Evolutionary conservation across 2,113 vertebrate species (phyloP).

Genomic region (Vanacampus margaritifer): DNA sequence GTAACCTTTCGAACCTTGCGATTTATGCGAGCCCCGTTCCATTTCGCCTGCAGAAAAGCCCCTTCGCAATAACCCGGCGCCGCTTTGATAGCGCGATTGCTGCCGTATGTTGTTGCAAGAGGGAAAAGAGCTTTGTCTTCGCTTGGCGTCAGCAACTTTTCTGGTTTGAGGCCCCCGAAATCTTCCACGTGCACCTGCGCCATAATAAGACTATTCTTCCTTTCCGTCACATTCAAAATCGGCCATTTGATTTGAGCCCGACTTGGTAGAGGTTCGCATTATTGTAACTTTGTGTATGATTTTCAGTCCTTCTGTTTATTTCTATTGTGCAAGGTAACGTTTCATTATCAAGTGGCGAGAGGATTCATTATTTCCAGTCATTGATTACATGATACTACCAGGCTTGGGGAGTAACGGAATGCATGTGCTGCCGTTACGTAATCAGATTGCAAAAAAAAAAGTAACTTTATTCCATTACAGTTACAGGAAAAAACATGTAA

Average conservation of each 20-base stretch:
- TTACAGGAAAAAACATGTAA: too few relatives aligned
- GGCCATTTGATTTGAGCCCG: not conserved
- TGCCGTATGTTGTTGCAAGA: constrained; percentile 12
- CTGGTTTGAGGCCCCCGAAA: constrained; percentile 41
- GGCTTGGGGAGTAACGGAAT: too few relatives aligned
- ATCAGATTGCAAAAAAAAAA: too few relatives aligned
- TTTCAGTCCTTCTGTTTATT: too few relatives aligned
- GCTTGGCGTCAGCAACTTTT: constrained; percentile 60
- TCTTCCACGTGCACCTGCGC: constrained; percentile 26
- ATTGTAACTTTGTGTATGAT: too few relatives aligned
- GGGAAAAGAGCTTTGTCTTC: not conserved
- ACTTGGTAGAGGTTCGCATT: too few relatives aligned
- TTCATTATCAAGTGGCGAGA: too few relatives aligned
- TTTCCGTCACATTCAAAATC: not conserved
- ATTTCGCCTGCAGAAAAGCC: constrained; percentile 31
- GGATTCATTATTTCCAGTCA: too few relatives aligned
- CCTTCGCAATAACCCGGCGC: constrained; percentile 36
- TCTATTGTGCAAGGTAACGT: too few relatives aligned
- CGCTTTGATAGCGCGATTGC: constrained; percentile 56
- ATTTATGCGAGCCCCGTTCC: constrained; percentile 32
- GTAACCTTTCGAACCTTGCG: constrained; percentile 30
- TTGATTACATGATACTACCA: too few relatives aligned
- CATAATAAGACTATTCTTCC: not conserved
- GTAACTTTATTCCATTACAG: too few relatives aligned
- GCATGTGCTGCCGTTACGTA: too few relatives aligned